Conservation (phyloP, 2,797 vertebrate genomes). For the Thamnophis elegans region DNA sequence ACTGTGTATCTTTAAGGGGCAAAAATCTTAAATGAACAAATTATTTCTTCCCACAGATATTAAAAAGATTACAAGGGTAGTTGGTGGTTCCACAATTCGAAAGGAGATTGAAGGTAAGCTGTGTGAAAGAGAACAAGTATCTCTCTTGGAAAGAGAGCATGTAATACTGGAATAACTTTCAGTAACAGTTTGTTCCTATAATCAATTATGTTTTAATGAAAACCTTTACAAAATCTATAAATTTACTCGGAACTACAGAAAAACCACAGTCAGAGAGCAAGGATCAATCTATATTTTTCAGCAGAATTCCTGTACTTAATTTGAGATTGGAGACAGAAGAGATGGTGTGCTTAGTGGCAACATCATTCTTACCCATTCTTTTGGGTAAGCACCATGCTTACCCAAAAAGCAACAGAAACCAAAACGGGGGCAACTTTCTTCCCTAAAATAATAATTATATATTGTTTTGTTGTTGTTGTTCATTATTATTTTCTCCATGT, state of each 20-base stretch:
- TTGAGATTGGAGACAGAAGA: not conserved
- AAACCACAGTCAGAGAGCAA: not conserved
- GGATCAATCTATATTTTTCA: not conserved
- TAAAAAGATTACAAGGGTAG: slow-evolving; percentile 24
- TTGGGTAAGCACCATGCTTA: too few species aligned
- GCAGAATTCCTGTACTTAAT: not conserved
- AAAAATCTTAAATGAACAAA: not conserved
- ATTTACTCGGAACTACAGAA: not conserved
- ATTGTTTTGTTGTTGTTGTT: not conserved
- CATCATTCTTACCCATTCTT: too few species aligned
- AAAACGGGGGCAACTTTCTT: not conserved
- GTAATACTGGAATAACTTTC: not conserved
- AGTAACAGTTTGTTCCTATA: not conserved
- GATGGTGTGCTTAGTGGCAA: not conserved
- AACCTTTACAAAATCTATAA: not conserved
- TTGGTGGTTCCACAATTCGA: not conserved
- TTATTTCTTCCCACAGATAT: not conserved
- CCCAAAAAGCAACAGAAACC: not conserved
- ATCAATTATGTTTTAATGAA: not conserved
- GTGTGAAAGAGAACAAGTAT: not conserved
- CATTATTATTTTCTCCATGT: not conserved
- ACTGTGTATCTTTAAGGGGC: not conserved
- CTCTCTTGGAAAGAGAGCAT: too few species aligned
- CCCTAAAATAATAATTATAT: not conserved
- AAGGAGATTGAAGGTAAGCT: slow-evolving; percentile 30